These are phyloP conservation scores for Thymelicus lineola DNA, from an alignment of 2,888 invertebrate genomes.

Conservation along the genomic window DNA sequence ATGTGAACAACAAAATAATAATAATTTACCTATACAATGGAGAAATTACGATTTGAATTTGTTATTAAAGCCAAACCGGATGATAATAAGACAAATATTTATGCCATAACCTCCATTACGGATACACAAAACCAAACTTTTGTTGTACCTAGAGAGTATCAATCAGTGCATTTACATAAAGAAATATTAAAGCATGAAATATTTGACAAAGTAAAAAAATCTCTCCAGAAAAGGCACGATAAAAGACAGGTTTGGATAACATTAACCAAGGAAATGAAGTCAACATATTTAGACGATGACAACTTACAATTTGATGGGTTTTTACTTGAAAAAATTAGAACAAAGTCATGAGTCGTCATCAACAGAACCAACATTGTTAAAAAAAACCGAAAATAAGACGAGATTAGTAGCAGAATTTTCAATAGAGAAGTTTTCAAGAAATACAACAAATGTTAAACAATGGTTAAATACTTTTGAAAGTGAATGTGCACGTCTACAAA, in stretches of 20 bases:
- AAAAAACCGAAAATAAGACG: conserved; percentile 33
- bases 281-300: conserved; percentile 35
- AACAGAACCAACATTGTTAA: conserved; percentile 27
- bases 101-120: conserved; percentile 31
- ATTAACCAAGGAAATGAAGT: conserved; percentile 38
- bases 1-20: conserved; percentile 4
- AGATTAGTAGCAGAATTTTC: conserved; percentile 26
- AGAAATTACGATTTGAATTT: conserved; percentile 37
- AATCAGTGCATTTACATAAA: conserved; percentile 25
- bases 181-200: conserved; percentile 26
- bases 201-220: conserved; percentile 31
- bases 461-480: conserved; percentile 36
- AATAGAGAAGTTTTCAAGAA: conserved; percentile 37
- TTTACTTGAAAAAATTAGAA: conserved; percentile 37
- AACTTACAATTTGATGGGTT: conserved; percentile 37
- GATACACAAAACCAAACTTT: conserved; percentile 31
- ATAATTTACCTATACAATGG: conserved; percentile 23
- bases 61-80: conserved; percentile 33
- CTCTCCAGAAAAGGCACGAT: conserved; percentile 34
- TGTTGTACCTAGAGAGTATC: conserved; percentile 20
- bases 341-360: conserved; percentile 18
- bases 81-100: conserved; percentile 33
- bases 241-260: conserved; percentile 38
- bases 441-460: conserved; percentile 29
- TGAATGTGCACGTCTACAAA: conserved; percentile 38